A percentile compares a stretch with the other conserved stretches of the same genome.
phyloP scores from a whole-genome alignment of 2,797 vertebrate genomes.

The Tapera naevia region DNA sequence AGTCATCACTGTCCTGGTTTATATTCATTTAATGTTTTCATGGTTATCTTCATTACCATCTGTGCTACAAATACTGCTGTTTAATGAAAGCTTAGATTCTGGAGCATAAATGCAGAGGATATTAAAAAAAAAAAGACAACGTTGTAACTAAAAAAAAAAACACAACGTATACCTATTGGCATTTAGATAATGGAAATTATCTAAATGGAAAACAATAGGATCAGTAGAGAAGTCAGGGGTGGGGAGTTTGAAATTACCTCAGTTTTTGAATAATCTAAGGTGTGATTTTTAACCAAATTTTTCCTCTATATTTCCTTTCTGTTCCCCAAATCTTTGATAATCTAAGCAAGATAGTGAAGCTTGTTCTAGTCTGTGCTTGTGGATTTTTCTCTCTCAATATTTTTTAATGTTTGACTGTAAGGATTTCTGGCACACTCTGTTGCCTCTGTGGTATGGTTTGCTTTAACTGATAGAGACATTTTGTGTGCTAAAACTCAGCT shows the following conservation, averaged over 20 bases:
- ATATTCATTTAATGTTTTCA: background rate
- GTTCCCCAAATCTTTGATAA: background rate
- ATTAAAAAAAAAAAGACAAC: background rate
- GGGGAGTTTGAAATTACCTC: background rate
- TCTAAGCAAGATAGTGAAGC: background rate
- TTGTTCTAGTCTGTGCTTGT: background rate
- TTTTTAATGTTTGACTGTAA: conserved; percentile 11
- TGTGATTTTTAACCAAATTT: background rate
- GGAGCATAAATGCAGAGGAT: background rate
- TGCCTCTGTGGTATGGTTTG: background rate
- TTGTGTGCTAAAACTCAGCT: conserved; percentile 9
- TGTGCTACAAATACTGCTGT: background rate
- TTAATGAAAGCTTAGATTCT: background rate
- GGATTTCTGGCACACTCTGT: background rate
- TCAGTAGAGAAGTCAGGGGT: rapidly evolving
- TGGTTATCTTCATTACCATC: background rate
- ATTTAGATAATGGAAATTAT: too few relatives aligned
- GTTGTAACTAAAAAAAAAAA: background rate
- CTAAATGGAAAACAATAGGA: background rate
- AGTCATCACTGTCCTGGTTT: background rate
- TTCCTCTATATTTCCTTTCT: background rate
- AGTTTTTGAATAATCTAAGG: background rate
- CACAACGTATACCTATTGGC: background rate
- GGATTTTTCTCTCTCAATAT: background rate
- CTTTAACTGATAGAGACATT: conserved; percentile 48